phyloP scores from a whole-genome alignment of 64 coral and sea anemone species.

The Pocillopora verrucosa region DNA sequence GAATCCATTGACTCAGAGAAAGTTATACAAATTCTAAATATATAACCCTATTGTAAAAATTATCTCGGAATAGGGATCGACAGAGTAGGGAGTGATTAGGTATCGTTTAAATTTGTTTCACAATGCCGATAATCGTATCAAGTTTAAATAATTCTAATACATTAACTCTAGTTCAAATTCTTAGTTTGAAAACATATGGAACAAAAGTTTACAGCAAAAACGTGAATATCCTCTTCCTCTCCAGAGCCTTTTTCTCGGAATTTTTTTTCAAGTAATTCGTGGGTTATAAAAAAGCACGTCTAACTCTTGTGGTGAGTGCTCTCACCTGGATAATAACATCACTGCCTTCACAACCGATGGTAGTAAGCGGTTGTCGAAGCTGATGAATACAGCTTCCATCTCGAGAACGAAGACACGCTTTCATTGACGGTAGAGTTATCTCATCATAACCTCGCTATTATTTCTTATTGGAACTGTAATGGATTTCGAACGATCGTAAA shows the following conservation, averaged over 20 bases:
- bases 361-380: constrained; percentile 49
- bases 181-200: too few relatives aligned
- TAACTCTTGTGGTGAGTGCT: neutral
- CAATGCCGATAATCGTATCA: neutral
- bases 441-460: neutral
- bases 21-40: neutral
- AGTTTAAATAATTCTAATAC: neutral
- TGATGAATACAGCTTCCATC: constrained; percentile 63
- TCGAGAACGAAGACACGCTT: constrained; percentile 52
- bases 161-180: neutral
- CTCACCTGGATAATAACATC: constrained; percentile 56
- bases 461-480: neutral
- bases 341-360: constrained; percentile 58
- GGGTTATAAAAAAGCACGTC: neutral
- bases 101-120: neutral
- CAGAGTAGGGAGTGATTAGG: neutral
- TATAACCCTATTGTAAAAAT: neutral
- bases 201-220: too few relatives aligned
- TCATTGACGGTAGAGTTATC: constrained; percentile 30
- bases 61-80: neutral
- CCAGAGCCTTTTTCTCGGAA: too few relatives aligned
- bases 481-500: neutral
- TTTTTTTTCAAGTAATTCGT: too few relatives aligned
- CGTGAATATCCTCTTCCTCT: too few relatives aligned
- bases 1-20: neutral